Evolutionary conservation across 2,797 vertebrate species (phyloP), one percentile per base, ranked within the genome.

Genomic region (Ciconia nigra): DNA sequence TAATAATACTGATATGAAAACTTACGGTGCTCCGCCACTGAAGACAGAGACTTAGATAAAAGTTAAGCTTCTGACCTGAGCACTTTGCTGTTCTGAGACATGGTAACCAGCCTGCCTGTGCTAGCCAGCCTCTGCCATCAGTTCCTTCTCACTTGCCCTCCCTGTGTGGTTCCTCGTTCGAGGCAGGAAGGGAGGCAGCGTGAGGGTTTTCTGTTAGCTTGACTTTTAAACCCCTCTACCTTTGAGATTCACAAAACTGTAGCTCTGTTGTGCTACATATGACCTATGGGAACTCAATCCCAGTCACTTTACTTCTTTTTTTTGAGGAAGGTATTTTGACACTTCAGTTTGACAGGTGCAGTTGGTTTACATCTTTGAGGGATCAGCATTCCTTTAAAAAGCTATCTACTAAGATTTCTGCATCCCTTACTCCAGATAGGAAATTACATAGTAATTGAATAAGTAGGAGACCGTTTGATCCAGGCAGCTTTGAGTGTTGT

Each of bases 1-100:
- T 66, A 94, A 91, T 94, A 83, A 61, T 17, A 74, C 83, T 96
- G 57, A 70, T 61, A 93, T 20, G 62, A 91, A 96, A 94, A 74
- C 49, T n/a, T 42, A 46, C 19, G 90, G 12, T 67, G 55, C 55
- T 80, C n/a, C 4, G 8, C 77, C 8, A 6, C 26, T 63, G 63
- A 42, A 76, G 42, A 65, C 24, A 31, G 44, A 77, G 51, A 24
- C 42, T 82, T 46, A 35, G 25, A 51, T 39, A 29, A 31, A 79
- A 84, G 51, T 63, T 63, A 15, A 77, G 37, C 39, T 94, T 61
- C 65, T 4, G 6, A 35, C 54, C 21, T 0, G 13, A 61, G 44
- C 18, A 13, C 33, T 78, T 83, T 12, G 28, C 51, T 90, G 51
- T 87, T 41, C 55, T 1, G 10, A 20, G 47, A 2, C 1, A 1